Evolutionary conservation across 2,888 invertebrate species (phyloP).

Genomic region (Clanis bilineata): DNA sequence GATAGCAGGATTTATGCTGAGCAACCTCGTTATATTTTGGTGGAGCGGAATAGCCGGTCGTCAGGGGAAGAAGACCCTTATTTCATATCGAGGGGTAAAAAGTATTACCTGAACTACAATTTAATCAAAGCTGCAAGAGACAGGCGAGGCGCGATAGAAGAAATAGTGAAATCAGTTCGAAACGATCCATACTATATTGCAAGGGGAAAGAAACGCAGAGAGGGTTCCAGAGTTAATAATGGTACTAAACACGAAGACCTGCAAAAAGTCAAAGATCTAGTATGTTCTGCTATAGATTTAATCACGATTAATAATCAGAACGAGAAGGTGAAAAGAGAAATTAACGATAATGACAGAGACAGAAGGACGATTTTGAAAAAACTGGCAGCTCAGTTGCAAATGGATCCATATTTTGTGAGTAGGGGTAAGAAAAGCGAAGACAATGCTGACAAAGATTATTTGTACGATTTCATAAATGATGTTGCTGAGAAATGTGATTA

Average conservation of each 20-base stretch:
- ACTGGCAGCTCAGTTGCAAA: constrained; percentile 67
- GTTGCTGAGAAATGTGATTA: constrained; percentile 54
- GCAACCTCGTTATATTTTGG: constrained; percentile 78
- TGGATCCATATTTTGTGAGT: constrained; percentile 72
- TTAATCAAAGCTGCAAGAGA: constrained; percentile 53
- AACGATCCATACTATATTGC: constrained; percentile 79
- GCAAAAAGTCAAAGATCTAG: constrained; percentile 57
- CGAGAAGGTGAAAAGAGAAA: constrained; percentile 57
- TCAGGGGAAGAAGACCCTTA: constrained; percentile 69
- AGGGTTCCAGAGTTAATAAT: constrained; percentile 36
- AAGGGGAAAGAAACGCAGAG: constrained; percentile 71
- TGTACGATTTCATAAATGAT: constrained; percentile 57
- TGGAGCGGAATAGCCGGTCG: constrained; percentile 70
- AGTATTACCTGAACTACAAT: constrained; percentile 46
- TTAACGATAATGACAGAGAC: constrained; percentile 60
- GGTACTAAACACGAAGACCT: constrained; percentile 39
- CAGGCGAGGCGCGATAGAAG: constrained; percentile 68
- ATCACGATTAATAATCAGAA: constrained; percentile 40
- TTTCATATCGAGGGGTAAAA: constrained; percentile 67
- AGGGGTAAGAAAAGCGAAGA: constrained; percentile 63
- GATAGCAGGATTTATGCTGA: constrained; percentile 76
- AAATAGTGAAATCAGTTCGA: constrained; percentile 71
- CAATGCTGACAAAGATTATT: constrained; percentile 35
- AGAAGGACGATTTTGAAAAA: constrained; percentile 67
- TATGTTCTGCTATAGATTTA: constrained; percentile 63